Base-by-base conservation (phyloP, 2,113 vertebrate genomes). In the Thinocorus orbignyianus region DNA sequence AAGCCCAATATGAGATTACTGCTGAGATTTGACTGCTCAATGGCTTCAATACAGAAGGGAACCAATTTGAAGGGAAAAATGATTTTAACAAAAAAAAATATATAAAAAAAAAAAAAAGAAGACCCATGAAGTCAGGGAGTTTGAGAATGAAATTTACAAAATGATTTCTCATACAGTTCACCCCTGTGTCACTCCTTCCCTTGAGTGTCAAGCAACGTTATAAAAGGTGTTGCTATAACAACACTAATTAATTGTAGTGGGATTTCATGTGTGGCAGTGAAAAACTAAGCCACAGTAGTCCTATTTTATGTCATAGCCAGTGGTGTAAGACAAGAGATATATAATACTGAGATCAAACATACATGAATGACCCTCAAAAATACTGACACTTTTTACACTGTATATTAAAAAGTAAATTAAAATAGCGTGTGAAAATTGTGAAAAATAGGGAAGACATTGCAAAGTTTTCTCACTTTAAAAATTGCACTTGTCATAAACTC, bases 181-280 rank as follows among this genome's bases (percentile, higher is more conserved):
- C 64, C 66, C 33, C 16, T 70, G 58, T 85, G 81, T 77, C 83
- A 77, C n/a, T 94, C 42, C 17, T 33, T 94, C 65, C 49, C 90
- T 39, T 92, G 91, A 72, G 64, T 93, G 81, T 88, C 93, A 92
- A 96, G 78, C 57, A 94, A 81, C 78, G 54, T 85, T 96, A 91
- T 77, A 83, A 96, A 97, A 96, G 57, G n/a, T 96, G 94, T 97
- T 97, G 88, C 92, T 96, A 94, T 97, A 97, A 97, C 93, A 97
- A 94, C 95, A 80, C 69, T 97, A 96, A 98, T 98, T 98, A 97
- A 97, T 97, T 97, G 95, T 91, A 93, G 69, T 65, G 82, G 70
- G 82, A 97, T 97, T 98, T 97, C 61, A 90, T 90, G 69, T 77
- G 55, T 81, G 77, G 62, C 64, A 97, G 79, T 68, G 91, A 93